Evolutionary conservation across 2,797 vertebrate species (phyloP), one percentile per base, ranked within the genome.

Genomic region (Falco columbarius): DNA sequence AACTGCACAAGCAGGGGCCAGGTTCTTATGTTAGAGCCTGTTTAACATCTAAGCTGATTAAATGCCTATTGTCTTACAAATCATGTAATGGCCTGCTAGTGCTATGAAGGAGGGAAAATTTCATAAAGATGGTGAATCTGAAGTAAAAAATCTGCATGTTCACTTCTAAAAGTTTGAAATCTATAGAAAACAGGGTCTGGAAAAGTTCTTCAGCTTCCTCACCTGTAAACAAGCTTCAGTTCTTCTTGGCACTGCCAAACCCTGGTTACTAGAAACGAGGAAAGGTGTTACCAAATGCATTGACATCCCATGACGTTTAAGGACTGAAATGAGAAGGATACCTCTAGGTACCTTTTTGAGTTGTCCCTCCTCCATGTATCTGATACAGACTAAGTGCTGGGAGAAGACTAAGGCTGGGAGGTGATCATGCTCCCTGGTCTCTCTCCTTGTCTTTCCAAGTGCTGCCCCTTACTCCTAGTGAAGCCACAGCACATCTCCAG

Each of bases 41-140:
- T 87, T 95, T 92, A 91, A 89, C 56, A 42, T 51, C 54, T 94
- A 92, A 91, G 75, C 65, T 92, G 84, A 95, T 96, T 91, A 94
- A 89, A 93, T 30, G 27, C 18, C 65, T 87, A 46, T 65, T 75
- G 87, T 72, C 75, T 87, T 93, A 68, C 56, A 87, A 93, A 90
- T 86, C 63, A 58, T 1, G 0, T 68, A 77, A 81, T 38, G 20
- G 6, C 32, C 47, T 66, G 55, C n/a, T 44, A 38, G 30, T 6
- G 3, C 56, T 89, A 5, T 8, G 36, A 81, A 79, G 71, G 54
- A 70, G 52, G 30, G 49, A 56, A 88, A 67, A 65, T 26, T 80
- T 80, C 30, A 12, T 67, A 52, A 52, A 10, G 16, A 12, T 55
- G 22, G 49, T 68, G 65, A 81, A 86, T 75, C 32, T 55, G 46